A percentile compares a stretch with the other conserved stretches of the same genome.
Evolutionary conservation across 2,888 invertebrate species (phyloP).

Genomic region (Drosophila monieri): DNA sequence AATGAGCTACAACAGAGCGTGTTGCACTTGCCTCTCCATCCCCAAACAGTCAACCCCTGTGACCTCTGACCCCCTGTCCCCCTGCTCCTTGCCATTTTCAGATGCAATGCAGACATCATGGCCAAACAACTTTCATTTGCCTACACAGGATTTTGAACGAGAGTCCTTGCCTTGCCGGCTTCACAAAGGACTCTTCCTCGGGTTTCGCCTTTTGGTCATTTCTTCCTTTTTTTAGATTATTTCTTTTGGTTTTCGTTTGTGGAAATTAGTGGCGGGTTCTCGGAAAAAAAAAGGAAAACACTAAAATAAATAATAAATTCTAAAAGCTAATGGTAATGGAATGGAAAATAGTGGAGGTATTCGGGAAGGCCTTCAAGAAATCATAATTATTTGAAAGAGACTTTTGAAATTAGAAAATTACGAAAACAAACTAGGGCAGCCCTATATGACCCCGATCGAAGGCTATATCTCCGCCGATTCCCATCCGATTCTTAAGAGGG

Average conservation of each 20-base stretch:
- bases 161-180: constrained; percentile 20
- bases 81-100: neutral
- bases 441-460: no score
- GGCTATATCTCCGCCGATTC: no score
- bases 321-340: neutral
- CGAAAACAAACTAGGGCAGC: no score
- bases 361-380: no score
- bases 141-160: constrained; percentile 26
- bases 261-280: neutral
- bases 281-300: neutral
- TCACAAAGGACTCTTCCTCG: constrained; percentile 22
- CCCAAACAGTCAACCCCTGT: constrained; percentile 11
- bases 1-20: constrained; percentile 41
- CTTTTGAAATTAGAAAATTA: no score
- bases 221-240: neutral
- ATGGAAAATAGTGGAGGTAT: no score
- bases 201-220: constrained; percentile 6
- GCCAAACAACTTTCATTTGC: constrained; percentile 48
- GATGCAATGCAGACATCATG: constrained; percentile 45
- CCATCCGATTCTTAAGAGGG: no score
- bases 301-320: no score
- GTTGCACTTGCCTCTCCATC: constrained; percentile 20
- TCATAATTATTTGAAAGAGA: no score
- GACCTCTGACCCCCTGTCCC: constrained; percentile 15
- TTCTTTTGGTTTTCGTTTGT: neutral